Base-by-base conservation (phyloP, 2,888 invertebrate species). In the Ennomos fuscantarius region DNA sequence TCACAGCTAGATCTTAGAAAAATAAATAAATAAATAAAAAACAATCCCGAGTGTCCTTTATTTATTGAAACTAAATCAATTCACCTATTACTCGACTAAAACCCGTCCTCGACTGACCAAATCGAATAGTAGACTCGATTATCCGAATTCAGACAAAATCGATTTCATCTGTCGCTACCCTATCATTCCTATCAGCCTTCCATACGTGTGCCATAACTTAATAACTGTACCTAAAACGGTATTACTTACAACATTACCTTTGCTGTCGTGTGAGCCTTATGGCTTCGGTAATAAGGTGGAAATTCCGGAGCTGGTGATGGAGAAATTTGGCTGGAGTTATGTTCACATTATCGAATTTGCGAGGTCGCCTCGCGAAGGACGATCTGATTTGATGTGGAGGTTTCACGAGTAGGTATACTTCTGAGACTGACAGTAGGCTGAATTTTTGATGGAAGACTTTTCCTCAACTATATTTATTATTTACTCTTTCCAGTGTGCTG, bases 91-190 rank as follows among this genome's bases (percentile, higher is more conserved):
- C 37, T 8, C 31, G 9, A 48, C 56, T 58, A 51, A 55, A 31
- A 48, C 34, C 36, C 44, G 48, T 39, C 52, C 52, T 43, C 47
- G 44, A 52, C 51, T 51, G 47, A 63, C 60, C 53, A 60, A 67
- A 67, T 67, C 61, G 61, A 65, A 61, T 65, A 62, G 57, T 54
- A 53, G 40, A 67, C 52, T 62, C 61, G 63, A 65, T 67, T 65
- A 65, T 60, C 62, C 44, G 59, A 62, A 62, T 57, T 57, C 60
- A 53, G 55, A 54, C 40, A 55, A 55, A 60, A 60, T 51, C 55
- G 44, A 57, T 63, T 60, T 67, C 64, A 52, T 62, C 49, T 63
- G 59, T 55, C 58, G 55, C 64, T 60, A 63, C 59, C 58, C 58
- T 61, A 62, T 63, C 59, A 62, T 49, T 55, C 57, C 58, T 61